Percentiles rank a stretch among this genome's conserved stretches.
phyloP scores from a whole-genome alignment of 2,113 vertebrate species.

The Cyanocitta stelleri region DNA sequence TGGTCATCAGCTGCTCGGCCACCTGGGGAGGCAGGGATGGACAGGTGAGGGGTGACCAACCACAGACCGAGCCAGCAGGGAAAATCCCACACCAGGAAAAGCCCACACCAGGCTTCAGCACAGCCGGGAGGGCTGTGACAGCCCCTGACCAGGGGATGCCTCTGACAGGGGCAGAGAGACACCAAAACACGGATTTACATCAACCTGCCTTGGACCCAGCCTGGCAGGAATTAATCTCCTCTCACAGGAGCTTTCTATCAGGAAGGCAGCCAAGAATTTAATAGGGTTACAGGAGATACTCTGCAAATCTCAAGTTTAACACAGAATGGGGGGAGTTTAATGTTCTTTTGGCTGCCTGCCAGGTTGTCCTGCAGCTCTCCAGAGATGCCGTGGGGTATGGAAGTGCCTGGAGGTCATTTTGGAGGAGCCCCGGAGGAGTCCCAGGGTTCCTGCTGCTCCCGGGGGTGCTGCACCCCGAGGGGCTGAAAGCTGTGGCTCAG shows the following conservation, averaged over 20 bases:
- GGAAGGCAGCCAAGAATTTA: background rate
- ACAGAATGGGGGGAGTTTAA: fast-evolving
- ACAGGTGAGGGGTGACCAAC: too few species aligned
- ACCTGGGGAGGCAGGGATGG: conserved; percentile 69
- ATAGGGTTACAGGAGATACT: background rate
- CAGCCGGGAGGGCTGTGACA: background rate
- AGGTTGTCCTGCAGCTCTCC: background rate
- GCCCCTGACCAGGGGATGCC: background rate
- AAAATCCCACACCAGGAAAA: background rate
- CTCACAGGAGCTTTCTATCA: background rate
- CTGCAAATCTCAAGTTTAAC: background rate
- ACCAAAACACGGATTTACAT: fast-evolving
- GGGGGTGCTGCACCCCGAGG: background rate
- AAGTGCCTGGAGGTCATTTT: background rate
- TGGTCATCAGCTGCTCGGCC: conserved; percentile 95
- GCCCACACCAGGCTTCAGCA: fast-evolving
- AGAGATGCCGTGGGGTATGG: fast-evolving
- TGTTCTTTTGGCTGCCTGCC: background rate
- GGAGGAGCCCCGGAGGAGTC: background rate
- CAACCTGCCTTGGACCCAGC: background rate
- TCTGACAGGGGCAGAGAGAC: fast-evolving
- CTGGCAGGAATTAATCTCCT: background rate
- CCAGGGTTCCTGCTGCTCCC: background rate
- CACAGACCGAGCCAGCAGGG: fast-evolving
- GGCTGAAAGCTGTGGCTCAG: background rate